phyloP scores from a whole-genome alignment of 2,113 vertebrate genomes.

The Carassius carassius region DNA sequence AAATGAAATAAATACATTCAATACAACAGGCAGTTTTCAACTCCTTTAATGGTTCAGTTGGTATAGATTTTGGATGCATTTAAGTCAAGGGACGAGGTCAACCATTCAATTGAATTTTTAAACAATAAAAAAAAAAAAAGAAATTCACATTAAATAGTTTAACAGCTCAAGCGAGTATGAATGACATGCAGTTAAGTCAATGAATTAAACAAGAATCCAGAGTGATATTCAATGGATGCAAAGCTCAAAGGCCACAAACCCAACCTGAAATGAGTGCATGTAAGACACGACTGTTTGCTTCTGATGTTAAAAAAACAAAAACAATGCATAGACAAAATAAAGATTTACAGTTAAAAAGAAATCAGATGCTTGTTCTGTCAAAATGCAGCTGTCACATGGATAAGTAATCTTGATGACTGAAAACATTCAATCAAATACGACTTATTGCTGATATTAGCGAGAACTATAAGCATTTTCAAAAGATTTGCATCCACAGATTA shows the following conservation, averaged over 20 bases:
- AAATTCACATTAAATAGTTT: slow-evolving; percentile 74
- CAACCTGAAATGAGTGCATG: slow-evolving; percentile 64
- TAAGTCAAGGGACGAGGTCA: slow-evolving; percentile 71
- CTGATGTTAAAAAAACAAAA: slow-evolving; percentile 48
- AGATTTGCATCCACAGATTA: slow-evolving; percentile 65
- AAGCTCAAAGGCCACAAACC: slow-evolving; percentile 57
- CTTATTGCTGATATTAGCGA: slow-evolving; percentile 68
- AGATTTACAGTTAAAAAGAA: slow-evolving; percentile 67
- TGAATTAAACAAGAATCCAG: slow-evolving; percentile 46
- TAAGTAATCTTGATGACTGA: slow-evolving; percentile 59
- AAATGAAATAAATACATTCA: background rate
- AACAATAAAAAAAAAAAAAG: slow-evolving; percentile 56
- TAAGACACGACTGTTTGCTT: slow-evolving; percentile 60
- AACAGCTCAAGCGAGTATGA: slow-evolving; percentile 62
- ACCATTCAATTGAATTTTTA: slow-evolving; percentile 55
- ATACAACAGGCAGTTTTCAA: slow-evolving; percentile 59
- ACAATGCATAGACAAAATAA: slow-evolving; percentile 75
- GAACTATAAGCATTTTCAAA: slow-evolving; percentile 58
- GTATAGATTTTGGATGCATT: slow-evolving; percentile 80
- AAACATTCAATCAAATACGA: slow-evolving; percentile 68
- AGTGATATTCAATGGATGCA: slow-evolving; percentile 35
- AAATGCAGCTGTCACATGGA: slow-evolving; percentile 11
- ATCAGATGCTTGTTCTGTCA: slow-evolving; percentile 61
- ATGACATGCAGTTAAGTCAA: slow-evolving; percentile 68
- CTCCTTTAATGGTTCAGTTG: slow-evolving; percentile 79